Base-by-base conservation (phyloP, 2,888 invertebrate species). In the Acleris sparsana region DNA sequence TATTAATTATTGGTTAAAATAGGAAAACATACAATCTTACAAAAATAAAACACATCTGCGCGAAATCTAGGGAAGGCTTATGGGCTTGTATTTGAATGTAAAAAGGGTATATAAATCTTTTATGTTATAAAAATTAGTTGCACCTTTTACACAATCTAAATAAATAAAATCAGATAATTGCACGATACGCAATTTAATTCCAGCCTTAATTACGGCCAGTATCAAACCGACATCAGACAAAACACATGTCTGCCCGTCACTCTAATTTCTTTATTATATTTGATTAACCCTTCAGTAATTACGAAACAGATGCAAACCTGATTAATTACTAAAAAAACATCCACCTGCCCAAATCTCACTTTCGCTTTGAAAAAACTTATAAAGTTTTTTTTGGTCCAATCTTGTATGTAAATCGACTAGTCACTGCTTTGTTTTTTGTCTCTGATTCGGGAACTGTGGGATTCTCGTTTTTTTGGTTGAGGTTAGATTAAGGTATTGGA, bases 191-290 rank as follows among this genome's bases (percentile, higher is more conserved):
- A 52, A 61, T 65, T 65, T 65, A 61, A 65, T 65, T 51, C 51
- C 49, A 55, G 1, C 22, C 60, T 60, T 65, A 65, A 65, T 65
- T 65, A 65, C 51, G 22, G 29, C 3, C 59, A 44, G 56, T 65
- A 61, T 61, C 61, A 52, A 61, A 55, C 61, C 51, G 33, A 52
- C 20, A 65, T 65, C 65, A 33, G 55, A 43, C 51, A 49, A 56
- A 65, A 65, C 65, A 65, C 65, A 65, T 65, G 65, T 53, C 60
- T 55, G 33, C 33, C 53, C 59, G 64, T 55, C 64, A 62, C 53
- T 70, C 72, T 72, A 72, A 72, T 72, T 72, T 71, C 72, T 72
- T 72, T 72, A 72, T 72, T 72, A 71, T 72, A 70, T 72, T 72
- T 72, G 72, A 72, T 72, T 71, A 72, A 72, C 72, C 72, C 72